These are phyloP conservation scores for Homarus gammarus DNA, from an alignment of 2,888 invertebrate species.

Conservation along the genomic window DNA sequence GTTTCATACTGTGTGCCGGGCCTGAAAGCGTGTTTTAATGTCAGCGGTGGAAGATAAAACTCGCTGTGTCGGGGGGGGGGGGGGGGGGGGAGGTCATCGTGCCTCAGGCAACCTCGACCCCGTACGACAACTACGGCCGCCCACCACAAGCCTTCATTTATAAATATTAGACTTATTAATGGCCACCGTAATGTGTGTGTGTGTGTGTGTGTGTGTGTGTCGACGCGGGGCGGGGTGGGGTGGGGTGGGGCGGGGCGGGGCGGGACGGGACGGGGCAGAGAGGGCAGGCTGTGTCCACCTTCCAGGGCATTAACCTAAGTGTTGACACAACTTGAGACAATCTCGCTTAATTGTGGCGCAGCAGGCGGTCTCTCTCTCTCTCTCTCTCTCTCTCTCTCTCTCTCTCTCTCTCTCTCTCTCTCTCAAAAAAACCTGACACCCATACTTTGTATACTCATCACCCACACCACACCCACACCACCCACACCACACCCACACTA, in stretches of 20 bases:
- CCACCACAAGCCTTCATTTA: constrained; percentile 14
- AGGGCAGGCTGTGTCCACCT: not conserved
- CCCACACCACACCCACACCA: not conserved
- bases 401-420: not conserved
- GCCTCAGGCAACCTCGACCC: constrained; percentile 17
- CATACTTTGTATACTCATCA: not conserved
- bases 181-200: not conserved
- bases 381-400: not conserved
- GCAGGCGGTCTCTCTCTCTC: not conserved
- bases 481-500: not conserved
- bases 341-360: not conserved
- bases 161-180: constrained; percentile 38
- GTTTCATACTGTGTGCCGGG: not conserved
- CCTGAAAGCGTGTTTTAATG: not conserved
- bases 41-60: not conserved
- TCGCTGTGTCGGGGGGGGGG: not conserved
- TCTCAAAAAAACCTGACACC: not conserved
- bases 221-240: not conserved
- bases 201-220: not conserved
- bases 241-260: not conserved
- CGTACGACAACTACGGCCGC: constrained; percentile 13
- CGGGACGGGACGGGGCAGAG: not conserved
- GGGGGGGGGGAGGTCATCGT: constrained; percentile 14
- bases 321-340: constrained; percentile 21
- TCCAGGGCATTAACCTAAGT: not conserved